Percentiles rank a stretch among this genome's conserved stretches.
These are phyloP conservation scores for Siniperca scherzeri DNA, from an alignment of 2,797 vertebrate genomes.

Conservation along the genomic window DNA sequence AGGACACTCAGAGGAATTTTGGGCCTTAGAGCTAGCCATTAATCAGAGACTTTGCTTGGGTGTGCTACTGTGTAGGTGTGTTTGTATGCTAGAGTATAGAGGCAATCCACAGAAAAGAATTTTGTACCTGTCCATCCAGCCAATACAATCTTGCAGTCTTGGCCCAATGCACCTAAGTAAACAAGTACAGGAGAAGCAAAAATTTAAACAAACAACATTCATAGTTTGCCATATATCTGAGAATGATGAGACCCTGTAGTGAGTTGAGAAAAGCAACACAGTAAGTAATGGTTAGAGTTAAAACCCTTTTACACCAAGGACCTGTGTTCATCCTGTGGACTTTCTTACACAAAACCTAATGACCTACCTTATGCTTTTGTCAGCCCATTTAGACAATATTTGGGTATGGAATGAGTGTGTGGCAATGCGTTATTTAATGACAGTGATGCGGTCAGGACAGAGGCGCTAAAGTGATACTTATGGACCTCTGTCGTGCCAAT, in stretches of 20 bases:
- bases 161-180: constrained; percentile 93
- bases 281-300: neutral
- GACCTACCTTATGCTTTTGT: no score
- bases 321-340: neutral
- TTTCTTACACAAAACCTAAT: neutral
- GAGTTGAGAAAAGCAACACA: constrained; percentile 1
- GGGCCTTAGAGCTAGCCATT: constrained; percentile 78
- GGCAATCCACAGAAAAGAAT: constrained; percentile 12
- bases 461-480: no score
- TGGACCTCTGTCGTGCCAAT: no score
- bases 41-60: constrained; percentile 77
- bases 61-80: constrained; percentile 3
- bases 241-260: neutral
- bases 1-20: constrained; percentile 64
- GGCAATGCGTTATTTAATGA: neutral
- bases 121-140: constrained; percentile 98
- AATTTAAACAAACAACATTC: constrained; percentile 9
- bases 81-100: neutral
- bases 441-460: no score
- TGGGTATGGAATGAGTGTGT: neutral
- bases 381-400: neutral
- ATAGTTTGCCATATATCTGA: neutral
- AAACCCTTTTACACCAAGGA: neutral
- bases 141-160: constrained; percentile 95
- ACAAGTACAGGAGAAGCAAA: constrained; percentile 40